Evolutionary conservation across 2,888 invertebrate genomes (phyloP).

Genomic region (Dexiosoma caninum): DNA sequence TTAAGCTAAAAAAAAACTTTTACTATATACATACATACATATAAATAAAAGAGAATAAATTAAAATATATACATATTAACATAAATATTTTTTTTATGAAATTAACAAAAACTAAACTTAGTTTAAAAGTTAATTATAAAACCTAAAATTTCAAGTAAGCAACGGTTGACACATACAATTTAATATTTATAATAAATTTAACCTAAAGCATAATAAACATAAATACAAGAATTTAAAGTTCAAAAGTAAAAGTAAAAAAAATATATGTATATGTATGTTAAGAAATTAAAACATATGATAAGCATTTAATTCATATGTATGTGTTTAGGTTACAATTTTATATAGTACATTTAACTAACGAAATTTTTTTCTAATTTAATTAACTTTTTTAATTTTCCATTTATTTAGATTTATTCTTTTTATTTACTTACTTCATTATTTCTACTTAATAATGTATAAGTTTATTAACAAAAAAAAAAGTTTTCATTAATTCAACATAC

Average conservation of each 20-base stretch:
- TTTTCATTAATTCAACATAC: neutral
- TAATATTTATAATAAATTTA: conserved; percentile 52
- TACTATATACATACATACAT: neutral
- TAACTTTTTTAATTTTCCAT: neutral
- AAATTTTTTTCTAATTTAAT: neutral
- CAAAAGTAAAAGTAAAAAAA: conserved; percentile 57
- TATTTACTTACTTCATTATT: neutral
- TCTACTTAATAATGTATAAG: too few species aligned
- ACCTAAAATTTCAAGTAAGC: conserved; percentile 17
- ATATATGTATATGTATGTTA: conserved; percentile 19
- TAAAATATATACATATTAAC: neutral
- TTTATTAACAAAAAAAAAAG: neutral
- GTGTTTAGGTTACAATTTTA: conserved; percentile 13
- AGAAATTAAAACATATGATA: conserved; percentile 15
- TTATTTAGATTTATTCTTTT: neutral
- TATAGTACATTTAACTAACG: neutral
- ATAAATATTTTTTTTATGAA: neutral
- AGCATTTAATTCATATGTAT: neutral
- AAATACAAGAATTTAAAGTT: conserved; percentile 59
- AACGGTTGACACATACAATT: conserved; percentile 52
- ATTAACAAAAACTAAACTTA: conserved; percentile 36
- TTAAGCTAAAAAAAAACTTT: conserved; percentile 41
- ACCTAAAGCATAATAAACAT: conserved; percentile 19
- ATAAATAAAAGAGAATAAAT: neutral
- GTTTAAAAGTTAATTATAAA: conserved; percentile 12